phyloP scores from a whole-genome alignment of 2,888 invertebrate genomes.

The Gymnoscelis rufifasciata region DNA sequence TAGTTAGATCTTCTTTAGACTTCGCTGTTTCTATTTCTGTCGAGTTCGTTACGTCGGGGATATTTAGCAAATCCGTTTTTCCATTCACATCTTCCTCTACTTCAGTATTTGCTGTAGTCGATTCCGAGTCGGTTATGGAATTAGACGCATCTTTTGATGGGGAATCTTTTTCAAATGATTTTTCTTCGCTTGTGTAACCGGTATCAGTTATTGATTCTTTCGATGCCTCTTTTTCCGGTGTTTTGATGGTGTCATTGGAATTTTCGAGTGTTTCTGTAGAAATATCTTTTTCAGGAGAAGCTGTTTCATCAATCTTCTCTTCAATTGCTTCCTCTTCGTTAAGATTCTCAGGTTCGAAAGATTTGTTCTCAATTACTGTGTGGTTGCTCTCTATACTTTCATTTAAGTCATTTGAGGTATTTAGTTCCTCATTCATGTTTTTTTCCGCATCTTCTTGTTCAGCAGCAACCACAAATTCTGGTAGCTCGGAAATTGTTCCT shows the following conservation, averaged over 20 bases:
- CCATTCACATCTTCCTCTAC: neutral
- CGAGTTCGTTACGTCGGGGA: conserved; percentile 2
- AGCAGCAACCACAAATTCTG: conserved; percentile 19
- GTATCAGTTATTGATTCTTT: conserved; percentile 51
- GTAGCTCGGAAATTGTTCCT: neutral
- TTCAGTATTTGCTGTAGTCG: neutral
- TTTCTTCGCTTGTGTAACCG: conserved; percentile 40
- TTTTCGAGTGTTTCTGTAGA: conserved; percentile 40
- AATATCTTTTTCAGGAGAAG: conserved; percentile 35
- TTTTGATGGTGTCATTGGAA: conserved; percentile 41
- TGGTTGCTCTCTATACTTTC: conserved; percentile 60
- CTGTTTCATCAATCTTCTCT: conserved; percentile 24
- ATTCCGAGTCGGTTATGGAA: neutral
- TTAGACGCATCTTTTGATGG: conserved; percentile 2
- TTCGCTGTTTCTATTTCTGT: conserved; percentile 7
- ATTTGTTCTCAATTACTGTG: conserved; percentile 64
- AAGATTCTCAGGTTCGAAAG: conserved; percentile 33
- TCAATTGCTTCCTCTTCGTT: conserved; percentile 13
- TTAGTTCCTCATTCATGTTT: too few species aligned
- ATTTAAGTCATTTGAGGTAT: conserved; percentile 57
- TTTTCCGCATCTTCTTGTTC: too few species aligned
- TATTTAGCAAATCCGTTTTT: neutral
- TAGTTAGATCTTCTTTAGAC: conserved; percentile 13
- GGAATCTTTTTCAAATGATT: conserved; percentile 11
- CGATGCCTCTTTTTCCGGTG: conserved; percentile 45